Conservation (phyloP, 1,140 invertebrate species). For the Bemisia tabaci region DNA sequence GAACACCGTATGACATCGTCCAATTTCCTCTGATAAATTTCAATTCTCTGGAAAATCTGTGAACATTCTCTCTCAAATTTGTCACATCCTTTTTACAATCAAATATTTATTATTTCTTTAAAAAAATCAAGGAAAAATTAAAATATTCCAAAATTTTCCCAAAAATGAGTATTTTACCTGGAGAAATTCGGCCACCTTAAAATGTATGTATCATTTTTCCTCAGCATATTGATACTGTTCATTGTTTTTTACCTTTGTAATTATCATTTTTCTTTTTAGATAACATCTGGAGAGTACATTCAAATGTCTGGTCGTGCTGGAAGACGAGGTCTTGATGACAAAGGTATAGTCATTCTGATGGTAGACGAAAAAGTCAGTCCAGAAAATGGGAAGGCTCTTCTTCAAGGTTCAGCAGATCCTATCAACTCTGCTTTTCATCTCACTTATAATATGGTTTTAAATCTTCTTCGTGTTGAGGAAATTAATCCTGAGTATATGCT, state of each 20-base stretch:
- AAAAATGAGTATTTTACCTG: too few relatives aligned
- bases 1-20: too few relatives aligned
- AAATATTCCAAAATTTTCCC: too few relatives aligned
- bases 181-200: too few relatives aligned
- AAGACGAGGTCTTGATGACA: constrained; percentile 89
- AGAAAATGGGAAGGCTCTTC: constrained; percentile 63
- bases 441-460: constrained; percentile 99
- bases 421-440: constrained; percentile 98
- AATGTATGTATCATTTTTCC: too few relatives aligned
- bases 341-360: constrained; percentile 97
- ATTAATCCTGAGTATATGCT: constrained; percentile 99
- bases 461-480: constrained; percentile 91
- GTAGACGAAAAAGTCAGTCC: constrained; percentile 94
- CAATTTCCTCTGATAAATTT: too few relatives aligned
- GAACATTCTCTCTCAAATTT: too few relatives aligned
- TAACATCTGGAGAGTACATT: constrained; percentile 97
- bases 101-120: too few relatives aligned
- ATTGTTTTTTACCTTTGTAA: background rate
- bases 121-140: too few relatives aligned
- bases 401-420: constrained; percentile 87
- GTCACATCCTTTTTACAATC: too few relatives aligned
- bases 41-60: too few relatives aligned
- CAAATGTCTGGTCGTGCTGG: constrained; percentile 99
- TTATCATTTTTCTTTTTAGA: constrained; percentile 35
- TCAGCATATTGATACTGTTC: too few relatives aligned